Evolutionary conservation across 1,140 invertebrate genomes (phyloP).

Genomic region (Drosophila quadrilineata): DNA sequence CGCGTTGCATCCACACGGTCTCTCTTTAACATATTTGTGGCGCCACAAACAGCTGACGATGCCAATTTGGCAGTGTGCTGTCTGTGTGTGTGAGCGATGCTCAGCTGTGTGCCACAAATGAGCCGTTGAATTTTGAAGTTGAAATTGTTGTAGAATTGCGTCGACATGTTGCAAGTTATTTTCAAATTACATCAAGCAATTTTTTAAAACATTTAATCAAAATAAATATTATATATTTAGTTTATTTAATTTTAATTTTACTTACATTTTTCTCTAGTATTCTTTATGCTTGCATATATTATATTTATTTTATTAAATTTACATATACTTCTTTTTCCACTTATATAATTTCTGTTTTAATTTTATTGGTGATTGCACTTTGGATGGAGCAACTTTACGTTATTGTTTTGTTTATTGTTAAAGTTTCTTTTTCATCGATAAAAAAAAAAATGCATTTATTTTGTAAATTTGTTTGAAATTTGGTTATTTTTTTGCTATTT

Average conservation of each 20-base stretch:
- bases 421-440: conserved; percentile 9
- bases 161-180: too few species aligned
- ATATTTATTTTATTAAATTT: conserved; percentile 1
- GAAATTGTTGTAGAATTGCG: conserved; percentile 10
- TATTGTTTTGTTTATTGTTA: conserved; percentile 10
- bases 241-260: neutral
- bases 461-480: conserved; percentile 3
- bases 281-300: neutral
- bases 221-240: neutral
- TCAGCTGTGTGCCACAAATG: conserved; percentile 63
- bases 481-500: conserved; percentile 4
- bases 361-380: conserved; percentile 40
- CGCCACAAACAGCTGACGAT: conserved; percentile 39
- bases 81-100: conserved; percentile 39
- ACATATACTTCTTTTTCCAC: neutral
- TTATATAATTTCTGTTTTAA: conserved; percentile 22
- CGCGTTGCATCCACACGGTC: neutral
- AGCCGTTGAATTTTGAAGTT: conserved; percentile 49
- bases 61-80: conserved; percentile 6
- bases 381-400: conserved; percentile 57
- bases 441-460: conserved; percentile 1
- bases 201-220: neutral
- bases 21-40: conserved; percentile 1
- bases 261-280: conserved; percentile 24
- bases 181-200: conserved; percentile 36